Evolutionary conservation across 2,797 vertebrate species (phyloP), one percentile per base, ranked within the genome.

Genomic region (Avahi laniger): DNA sequence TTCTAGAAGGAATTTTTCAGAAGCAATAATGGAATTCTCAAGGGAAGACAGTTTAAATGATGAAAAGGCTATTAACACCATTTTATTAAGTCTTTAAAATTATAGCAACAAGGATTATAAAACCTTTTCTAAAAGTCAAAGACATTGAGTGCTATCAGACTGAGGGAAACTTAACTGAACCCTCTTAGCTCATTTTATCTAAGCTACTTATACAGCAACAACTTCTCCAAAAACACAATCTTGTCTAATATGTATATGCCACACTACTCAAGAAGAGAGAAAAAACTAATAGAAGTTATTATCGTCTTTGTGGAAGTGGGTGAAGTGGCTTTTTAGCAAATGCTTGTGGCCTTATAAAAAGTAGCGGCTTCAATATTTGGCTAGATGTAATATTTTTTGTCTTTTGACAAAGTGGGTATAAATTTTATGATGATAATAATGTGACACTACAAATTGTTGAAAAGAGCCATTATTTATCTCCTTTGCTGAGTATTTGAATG

Each of bases 81-180:
- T 79, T 94, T 92, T 93, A 96, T 96, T 95, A 91, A 94, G 73
- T 93, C 83, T 87, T 94, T 80, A 93, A 97, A 91, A 95, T 93
- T 82, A 81, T 65, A 92, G 83, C 84, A 97, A 86, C 83, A 87
- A 65, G 11, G 72, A 83, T 93, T 67, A 83, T 67, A 93, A 90
- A 97, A 83, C 67, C n/a, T 94, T 79, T 89, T 88, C 43, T 80
- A 61, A 86, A 96, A 95, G 90, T 92, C 83, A 93, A 89, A 94
- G 80, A 72, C n/a, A 43, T 30, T 22, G 5, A 79, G n/a, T 65
- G 6, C 48, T 65, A 59, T 84, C 78, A 95, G 73, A 38, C 50
- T 33, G 2, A 70, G 38, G 24, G n/a, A n/a, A 93, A 59, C 24
- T 95, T 93, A 91, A 95, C 5, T 81, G 88, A 92, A 65, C 41